Base-by-base conservation (phyloP, 2,888 invertebrate species). In the Athalia cordata region DNA sequence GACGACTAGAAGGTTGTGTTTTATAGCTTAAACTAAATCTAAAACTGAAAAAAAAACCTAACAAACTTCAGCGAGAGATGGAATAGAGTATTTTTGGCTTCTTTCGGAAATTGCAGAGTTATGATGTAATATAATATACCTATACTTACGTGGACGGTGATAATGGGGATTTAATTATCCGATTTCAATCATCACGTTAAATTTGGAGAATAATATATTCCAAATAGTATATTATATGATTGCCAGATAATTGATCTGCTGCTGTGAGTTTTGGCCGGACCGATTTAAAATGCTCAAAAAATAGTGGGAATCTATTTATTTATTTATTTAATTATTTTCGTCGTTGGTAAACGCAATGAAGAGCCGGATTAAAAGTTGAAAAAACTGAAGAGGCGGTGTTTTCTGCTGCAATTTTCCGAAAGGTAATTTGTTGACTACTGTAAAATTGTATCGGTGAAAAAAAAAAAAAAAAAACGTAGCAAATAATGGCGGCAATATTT, bases 1-100 rank as follows among this genome's bases (percentile, higher is more conserved):
- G 94, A 94, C 83, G 94, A 94, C 89, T 94, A 92, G 92, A 45
- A 43, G 9, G 75, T 49, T 62, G 29, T 55, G 59, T 72, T 72
- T 61, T 29, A 52, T 43, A 52, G 50, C n/a, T 15, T 29, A 29
- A 52, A 55, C 0, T 5, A 11, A 66, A 2, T n/a, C 45, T 29
- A 62, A 62, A 15, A 62, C 15, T 29, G 43, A 62, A 29, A 43
- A 64, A 8, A 11, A 9, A 11, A n/a, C n/a, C 9, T 8, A 7
- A 50, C 11, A 67, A 68, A 72, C 57, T 59, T 29, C 29, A 29
- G 50, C 75, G 75, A n/a, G 52, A 50, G 29, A 62, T 62, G 29
- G 29, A 75, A 75, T n/a, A 68, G 8, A 75, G 61, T 62, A 64
- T 75, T 72, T 55, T 75, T 7, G 47, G 62, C 55, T 80, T 77